Percentiles rank a stretch among this genome's conserved stretches.
These are phyloP conservation scores for Cepphus grylle DNA, from an alignment of 2,113 vertebrate genomes.

Conservation along the genomic window DNA sequence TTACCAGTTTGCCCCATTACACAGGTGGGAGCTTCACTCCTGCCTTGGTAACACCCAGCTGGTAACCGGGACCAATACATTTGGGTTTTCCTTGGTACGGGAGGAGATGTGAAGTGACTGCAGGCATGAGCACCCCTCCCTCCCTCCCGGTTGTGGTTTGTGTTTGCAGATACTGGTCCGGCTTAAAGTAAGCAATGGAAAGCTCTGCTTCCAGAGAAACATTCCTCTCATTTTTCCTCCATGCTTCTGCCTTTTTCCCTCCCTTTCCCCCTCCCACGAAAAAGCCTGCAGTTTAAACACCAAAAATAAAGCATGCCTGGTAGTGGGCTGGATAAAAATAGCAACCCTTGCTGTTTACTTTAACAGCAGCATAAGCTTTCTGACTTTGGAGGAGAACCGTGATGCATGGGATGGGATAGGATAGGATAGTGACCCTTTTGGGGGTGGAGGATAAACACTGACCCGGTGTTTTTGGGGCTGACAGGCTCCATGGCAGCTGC, in stretches of 20 bases:
- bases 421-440: neutral
- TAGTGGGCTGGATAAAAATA: constrained; percentile 73
- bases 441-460: neutral
- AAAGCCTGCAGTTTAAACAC: constrained; percentile 45
- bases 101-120: neutral
- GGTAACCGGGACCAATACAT: neutral
- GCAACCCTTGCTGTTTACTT: constrained; percentile 66
- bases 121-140: neutral
- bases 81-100: neutral
- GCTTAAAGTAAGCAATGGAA: constrained; percentile 64
- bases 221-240: constrained; percentile 47
- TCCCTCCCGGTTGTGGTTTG: neutral
- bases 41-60: neutral
- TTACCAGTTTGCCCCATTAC: neutral
- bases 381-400: constrained; percentile 1
- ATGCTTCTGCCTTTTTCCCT: neutral
- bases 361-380: constrained; percentile 40
- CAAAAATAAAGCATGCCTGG: constrained; percentile 54
- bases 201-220: constrained; percentile 22
- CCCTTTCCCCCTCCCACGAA: constrained; percentile 24
- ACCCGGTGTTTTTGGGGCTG: neutral
- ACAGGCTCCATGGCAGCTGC: neutral
- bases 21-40: neutral
- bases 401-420: neutral
- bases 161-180: constrained; percentile 1